Conservation (phyloP, 2,888 invertebrate genomes). For the Amphipoea oculea region DNA sequence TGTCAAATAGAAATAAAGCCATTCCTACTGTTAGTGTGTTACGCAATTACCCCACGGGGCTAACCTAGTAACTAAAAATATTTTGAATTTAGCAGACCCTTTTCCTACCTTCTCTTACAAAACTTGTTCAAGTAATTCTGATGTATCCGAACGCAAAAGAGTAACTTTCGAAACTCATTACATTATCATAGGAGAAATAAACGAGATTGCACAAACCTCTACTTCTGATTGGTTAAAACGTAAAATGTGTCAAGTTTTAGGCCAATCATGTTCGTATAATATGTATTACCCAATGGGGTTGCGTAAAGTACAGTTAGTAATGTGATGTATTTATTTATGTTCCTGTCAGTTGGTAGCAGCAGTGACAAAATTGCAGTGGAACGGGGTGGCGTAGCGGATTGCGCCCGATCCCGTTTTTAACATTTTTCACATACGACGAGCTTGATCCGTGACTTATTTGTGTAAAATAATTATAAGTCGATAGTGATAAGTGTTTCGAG, state of each 20-base stretch:
- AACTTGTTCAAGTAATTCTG: background rate
- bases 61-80: background rate
- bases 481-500: constrained; percentile 71
- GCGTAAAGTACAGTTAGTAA: constrained; percentile 55
- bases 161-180: constrained; percentile 28
- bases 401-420: constrained; percentile 75
- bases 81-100: background rate
- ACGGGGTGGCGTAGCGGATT: constrained; percentile 78
- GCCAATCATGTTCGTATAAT: constrained; percentile 35
- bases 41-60: background rate
- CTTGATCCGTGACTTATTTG: constrained; percentile 82
- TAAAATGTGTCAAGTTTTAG: constrained; percentile 4
- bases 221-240: constrained; percentile 37
- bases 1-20: too few species aligned
- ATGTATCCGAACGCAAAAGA: constrained; percentile 33
- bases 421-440: constrained; percentile 75
- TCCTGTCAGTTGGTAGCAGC: constrained; percentile 75
- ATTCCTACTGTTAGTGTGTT: too few species aligned
- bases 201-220: too few species aligned
- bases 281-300: constrained; percentile 44
- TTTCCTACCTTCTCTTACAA: background rate
- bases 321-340: constrained; percentile 81
- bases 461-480: constrained; percentile 73
- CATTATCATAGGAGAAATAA: background rate
- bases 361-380: constrained; percentile 77